Conservation (phyloP, 1,140 invertebrate genomes). For the Macrobrachium rosenbergii region DNA sequence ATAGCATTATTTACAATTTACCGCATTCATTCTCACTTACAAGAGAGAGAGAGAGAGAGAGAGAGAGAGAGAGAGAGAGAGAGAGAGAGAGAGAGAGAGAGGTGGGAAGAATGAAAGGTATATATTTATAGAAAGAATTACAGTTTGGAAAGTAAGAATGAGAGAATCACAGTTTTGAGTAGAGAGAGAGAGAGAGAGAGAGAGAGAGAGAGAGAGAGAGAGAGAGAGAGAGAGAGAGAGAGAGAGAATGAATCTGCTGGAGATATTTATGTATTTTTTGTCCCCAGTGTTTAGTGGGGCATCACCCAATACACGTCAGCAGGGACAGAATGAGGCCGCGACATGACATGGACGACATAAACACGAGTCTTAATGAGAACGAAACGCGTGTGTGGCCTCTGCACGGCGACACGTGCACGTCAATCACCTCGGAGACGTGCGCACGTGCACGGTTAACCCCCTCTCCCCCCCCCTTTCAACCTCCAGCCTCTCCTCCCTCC, state of each 20-base stretch:
- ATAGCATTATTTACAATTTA: too few species aligned
- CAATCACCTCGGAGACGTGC: neutral
- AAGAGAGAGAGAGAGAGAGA: neutral
- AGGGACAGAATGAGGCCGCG: too few species aligned
- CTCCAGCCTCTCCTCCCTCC: too few species aligned
- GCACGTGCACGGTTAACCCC: neutral
- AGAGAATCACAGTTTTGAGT: neutral
- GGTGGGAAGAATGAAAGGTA: neutral
- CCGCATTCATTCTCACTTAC: neutral
- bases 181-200: neutral
- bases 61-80: neutral
- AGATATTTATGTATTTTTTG: too few species aligned
- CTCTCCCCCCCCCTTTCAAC: too few species aligned
- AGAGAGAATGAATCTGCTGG: too few species aligned
- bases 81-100: conserved; percentile 33
- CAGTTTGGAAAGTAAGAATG: conserved; percentile 2
- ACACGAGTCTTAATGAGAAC: too few species aligned
- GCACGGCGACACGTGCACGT: neutral
- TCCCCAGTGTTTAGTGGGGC: too few species aligned
- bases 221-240: too few species aligned
- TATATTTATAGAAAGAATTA: neutral
- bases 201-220: too few species aligned
- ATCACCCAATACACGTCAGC: too few species aligned
- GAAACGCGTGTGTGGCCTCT: neutral
- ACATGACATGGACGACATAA: too few species aligned